Conservation (phyloP, 2,113 vertebrate genomes). For the Otis tarda region DNA sequence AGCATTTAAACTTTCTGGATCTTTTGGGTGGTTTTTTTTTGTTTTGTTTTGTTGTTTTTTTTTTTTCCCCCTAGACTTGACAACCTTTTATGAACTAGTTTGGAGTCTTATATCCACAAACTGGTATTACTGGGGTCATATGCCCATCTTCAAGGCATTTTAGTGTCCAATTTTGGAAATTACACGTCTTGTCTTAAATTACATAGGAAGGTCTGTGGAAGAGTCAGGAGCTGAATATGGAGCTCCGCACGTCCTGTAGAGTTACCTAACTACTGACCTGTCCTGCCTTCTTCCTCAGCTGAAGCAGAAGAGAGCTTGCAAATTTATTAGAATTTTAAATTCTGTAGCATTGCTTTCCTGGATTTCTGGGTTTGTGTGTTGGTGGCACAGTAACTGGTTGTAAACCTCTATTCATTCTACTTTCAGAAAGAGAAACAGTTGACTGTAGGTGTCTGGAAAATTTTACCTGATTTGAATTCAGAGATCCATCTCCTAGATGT, state of each 20-base stretch:
- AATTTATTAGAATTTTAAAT: neutral
- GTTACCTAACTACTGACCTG: neutral
- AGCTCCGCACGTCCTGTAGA: neutral
- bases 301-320: neutral
- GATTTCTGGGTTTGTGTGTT: neutral
- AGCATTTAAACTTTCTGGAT: neutral
- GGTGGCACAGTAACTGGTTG: neutral
- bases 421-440: constrained; percentile 7
- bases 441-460: constrained; percentile 8
- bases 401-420: neutral
- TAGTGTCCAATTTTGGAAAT: neutral
- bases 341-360: neutral
- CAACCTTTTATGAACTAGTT: neutral
- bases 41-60: neutral
- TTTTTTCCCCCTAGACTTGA: neutral
- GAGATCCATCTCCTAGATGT: neutral
- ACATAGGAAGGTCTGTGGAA: neutral
- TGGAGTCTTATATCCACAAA: neutral
- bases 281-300: neutral
- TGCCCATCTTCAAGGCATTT: neutral
- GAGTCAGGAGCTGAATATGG: neutral
- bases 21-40: neutral
- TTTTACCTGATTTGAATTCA: constrained; percentile 13
- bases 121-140: neutral
- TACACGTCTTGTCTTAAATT: neutral